These are phyloP conservation scores for Sylvia borin DNA, from an alignment of 2,797 vertebrate species.

Conservation along the genomic window DNA sequence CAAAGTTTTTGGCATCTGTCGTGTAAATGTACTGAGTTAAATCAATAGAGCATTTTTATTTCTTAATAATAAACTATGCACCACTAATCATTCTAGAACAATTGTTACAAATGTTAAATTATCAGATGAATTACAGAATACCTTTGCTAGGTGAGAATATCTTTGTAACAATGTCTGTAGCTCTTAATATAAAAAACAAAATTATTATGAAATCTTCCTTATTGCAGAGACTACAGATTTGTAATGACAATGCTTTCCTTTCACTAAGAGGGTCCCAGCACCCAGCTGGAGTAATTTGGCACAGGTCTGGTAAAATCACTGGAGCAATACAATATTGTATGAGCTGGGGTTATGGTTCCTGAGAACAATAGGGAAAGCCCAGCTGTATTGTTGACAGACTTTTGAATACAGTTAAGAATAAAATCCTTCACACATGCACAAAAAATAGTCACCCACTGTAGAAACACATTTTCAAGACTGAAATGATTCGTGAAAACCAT, in stretches of 20 bases:
- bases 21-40: not conserved
- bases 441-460: not conserved
- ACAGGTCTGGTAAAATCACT: not conserved
- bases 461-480: conserved; percentile 6
- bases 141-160: not conserved
- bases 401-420: not conserved
- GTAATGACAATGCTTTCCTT: not conserved
- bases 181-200: not conserved
- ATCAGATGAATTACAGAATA: not conserved
- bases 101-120: not conserved
- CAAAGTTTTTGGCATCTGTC: not conserved
- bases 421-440: conserved; percentile 5
- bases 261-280: not conserved
- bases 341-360: not conserved
- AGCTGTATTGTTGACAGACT: not conserved
- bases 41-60: not conserved
- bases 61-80: not conserved
- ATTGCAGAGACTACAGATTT: not conserved
- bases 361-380: conserved; percentile 5
- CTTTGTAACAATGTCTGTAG: not conserved
- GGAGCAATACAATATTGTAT: not conserved
- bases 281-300: not conserved
- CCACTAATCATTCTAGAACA: not conserved
- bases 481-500: conserved; percentile 6
- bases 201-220: not conserved